A percentile compares a stretch with the other conserved stretches of the same genome.
Evolutionary conservation across 2,888 invertebrate species (phyloP).

Genomic region (Ptilodon capucinus): DNA sequence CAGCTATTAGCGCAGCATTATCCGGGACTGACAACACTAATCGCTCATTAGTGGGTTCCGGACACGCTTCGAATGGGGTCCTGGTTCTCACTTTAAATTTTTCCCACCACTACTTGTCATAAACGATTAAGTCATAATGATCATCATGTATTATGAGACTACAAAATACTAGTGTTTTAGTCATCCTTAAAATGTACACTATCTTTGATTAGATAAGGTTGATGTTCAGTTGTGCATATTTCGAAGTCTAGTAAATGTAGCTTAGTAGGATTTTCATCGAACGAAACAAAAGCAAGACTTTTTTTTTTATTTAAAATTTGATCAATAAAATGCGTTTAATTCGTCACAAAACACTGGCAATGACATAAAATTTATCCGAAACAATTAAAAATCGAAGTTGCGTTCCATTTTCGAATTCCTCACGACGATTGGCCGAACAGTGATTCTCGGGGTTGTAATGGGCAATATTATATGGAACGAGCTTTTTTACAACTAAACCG

Average conservation of each 20-base stretch:
- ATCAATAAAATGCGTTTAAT: conserved; percentile 45
- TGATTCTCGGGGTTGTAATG: conserved; percentile 78
- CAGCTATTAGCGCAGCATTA: conserved; percentile 72
- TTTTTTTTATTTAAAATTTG: conserved; percentile 45
- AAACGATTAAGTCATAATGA: background rate
- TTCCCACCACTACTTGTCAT: conserved; percentile 17
- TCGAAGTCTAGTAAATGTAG: too few relatives aligned
- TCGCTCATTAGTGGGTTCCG: conserved; percentile 78
- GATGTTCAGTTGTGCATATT: too few relatives aligned
- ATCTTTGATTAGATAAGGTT: too few relatives aligned
- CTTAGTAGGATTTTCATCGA: background rate
- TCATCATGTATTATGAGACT: too few relatives aligned
- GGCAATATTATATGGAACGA: conserved; percentile 80
- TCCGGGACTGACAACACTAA: conserved; percentile 79
- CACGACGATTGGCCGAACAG: conserved; percentile 66
- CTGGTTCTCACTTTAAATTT: conserved; percentile 25
- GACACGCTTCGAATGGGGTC: conserved; percentile 44
- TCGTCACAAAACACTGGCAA: conserved; percentile 55
- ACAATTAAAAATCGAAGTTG: conserved; percentile 76
- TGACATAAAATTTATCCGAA: conserved; percentile 59
- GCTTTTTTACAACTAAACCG: conserved; percentile 78
- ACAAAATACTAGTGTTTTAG: too few relatives aligned
- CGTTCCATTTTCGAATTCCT: conserved; percentile 72
- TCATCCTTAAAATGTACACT: too few relatives aligned
- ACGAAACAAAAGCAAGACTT: conserved; percentile 5